phyloP scores from a whole-genome alignment of 2,797 vertebrate species.

The Halcyon leucocephala region DNA sequence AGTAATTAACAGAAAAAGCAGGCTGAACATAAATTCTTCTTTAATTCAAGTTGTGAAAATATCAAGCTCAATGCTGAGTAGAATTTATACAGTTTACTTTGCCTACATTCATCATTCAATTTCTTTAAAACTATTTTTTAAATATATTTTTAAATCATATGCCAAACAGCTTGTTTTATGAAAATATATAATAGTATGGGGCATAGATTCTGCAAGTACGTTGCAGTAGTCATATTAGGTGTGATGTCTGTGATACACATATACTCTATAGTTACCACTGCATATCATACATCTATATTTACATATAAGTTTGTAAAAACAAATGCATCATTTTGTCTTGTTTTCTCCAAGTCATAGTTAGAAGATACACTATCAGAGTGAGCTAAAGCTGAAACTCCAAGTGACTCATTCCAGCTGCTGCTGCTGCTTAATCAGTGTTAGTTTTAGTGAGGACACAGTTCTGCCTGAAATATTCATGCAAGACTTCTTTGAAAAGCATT shows the following conservation, averaged over 20 bases:
- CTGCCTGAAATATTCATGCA: background rate
- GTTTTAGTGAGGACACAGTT: background rate
- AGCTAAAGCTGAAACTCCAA: background rate
- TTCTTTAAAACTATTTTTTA: background rate
- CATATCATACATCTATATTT: background rate
- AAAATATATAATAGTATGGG: background rate
- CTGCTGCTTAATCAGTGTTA: background rate
- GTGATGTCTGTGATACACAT: background rate
- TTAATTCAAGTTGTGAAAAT: constrained; percentile 18
- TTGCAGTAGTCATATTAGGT: background rate
- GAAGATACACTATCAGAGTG: background rate
- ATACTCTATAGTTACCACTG: background rate
- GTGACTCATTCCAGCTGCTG: background rate
- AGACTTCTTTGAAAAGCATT: background rate
- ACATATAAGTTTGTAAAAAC: background rate
- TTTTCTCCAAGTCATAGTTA: background rate
- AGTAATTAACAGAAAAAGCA: constrained; percentile 52
- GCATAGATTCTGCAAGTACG: background rate
- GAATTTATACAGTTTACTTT: background rate
- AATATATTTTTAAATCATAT: background rate
- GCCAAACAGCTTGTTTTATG: background rate
- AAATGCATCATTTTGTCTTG: background rate
- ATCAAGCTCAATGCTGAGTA: background rate
- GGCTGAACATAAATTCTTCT: background rate
- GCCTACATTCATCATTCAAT: background rate